phyloP scores from a whole-genome alignment of 1,140 invertebrate genomes.

The Colletes latitarsis region DNA sequence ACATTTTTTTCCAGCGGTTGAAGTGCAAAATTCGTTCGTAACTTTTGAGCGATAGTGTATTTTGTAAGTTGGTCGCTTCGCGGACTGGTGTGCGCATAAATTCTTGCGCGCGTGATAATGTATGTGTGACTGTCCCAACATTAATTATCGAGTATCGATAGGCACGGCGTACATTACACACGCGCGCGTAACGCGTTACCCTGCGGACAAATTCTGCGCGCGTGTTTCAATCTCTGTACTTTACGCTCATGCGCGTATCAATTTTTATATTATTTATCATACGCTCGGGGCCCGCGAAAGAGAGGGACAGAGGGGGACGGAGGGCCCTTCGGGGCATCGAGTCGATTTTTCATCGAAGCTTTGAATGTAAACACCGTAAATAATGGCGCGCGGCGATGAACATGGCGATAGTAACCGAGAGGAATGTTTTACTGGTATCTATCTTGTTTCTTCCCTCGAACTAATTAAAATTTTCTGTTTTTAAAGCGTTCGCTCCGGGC shows the following conservation, averaged over 20 bases:
- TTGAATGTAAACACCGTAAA: slow-evolving; percentile 33
- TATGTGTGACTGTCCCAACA: not conserved
- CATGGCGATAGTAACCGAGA: slow-evolving; percentile 15
- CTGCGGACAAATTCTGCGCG: slow-evolving; percentile 3
- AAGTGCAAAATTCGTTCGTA: not conserved
- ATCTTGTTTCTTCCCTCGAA: not conserved
- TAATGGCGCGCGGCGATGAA: slow-evolving; percentile 18
- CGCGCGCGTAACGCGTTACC: slow-evolving; percentile 10
- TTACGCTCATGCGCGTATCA: slow-evolving; percentile 11
- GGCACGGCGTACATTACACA: slow-evolving; percentile 2
- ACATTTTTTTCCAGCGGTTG: no score
- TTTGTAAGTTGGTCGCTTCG: not conserved
- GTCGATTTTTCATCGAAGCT: not conserved
- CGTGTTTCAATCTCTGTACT: slow-evolving; percentile 5
- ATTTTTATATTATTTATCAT: slow-evolving; percentile 44
- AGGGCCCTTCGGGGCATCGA: not conserved
- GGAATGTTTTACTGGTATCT: not conserved
- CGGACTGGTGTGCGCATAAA: not conserved
- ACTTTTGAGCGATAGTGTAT: not conserved
- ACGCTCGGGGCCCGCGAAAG: not conserved
- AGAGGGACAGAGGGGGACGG: not conserved
- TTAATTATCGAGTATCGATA: slow-evolving; percentile 34
- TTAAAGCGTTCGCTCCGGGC: not conserved
- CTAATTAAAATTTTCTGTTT: slow-evolving; percentile 24
- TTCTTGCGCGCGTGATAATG: not conserved